A percentile compares a stretch with the other conserved stretches of the same genome.
These are phyloP conservation scores for Trididemnum clinides DNA, from an alignment of 23 tunicate genomes.

Conservation along the genomic window DNA sequence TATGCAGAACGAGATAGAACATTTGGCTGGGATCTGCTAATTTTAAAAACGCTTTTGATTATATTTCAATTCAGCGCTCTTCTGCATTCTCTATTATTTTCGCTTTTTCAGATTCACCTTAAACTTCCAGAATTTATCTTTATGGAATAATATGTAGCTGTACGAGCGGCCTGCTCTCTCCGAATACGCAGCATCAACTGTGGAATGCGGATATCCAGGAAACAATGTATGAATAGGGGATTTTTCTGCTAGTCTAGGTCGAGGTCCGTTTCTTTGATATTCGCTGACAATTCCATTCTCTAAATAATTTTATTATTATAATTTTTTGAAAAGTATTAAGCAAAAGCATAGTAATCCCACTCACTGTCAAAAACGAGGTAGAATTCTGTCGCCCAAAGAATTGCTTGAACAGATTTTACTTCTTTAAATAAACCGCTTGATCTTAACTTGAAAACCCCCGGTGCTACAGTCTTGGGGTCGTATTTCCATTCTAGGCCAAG, in stretches of 20 bases:
- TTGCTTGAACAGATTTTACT: not conserved
- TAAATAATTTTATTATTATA: not conserved
- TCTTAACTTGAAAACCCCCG: slow-evolving; percentile 18
- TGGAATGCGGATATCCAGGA: slow-evolving; percentile 29
- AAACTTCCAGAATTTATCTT: slow-evolving; percentile 53
- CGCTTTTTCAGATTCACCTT: too few species aligned
- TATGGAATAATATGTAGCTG: slow-evolving; percentile 27
- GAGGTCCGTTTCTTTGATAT: slow-evolving; percentile 52
- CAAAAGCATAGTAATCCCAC: too few species aligned
- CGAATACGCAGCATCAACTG: slow-evolving; percentile 54
- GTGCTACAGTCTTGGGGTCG: slow-evolving; percentile 57
- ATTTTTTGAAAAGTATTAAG: not conserved
- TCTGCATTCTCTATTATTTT: too few species aligned
- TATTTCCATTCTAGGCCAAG: slow-evolving; percentile 25
- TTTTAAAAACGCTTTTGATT: too few species aligned
- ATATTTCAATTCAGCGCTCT: too few species aligned
- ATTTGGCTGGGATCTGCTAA: too few species aligned
- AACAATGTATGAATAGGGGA: slow-evolving; percentile 22
- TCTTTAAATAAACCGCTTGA: not conserved
- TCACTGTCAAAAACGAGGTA: slow-evolving; percentile 43
- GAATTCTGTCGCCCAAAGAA: slow-evolving; percentile 11
- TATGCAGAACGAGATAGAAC: too few species aligned
- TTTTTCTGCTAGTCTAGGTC: not conserved
- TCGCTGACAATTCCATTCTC: slow-evolving; percentile 51
- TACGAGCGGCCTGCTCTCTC: slow-evolving; percentile 16